Conservation (phyloP, 2,888 invertebrate species). For the Ellobium chinense region DNA sequence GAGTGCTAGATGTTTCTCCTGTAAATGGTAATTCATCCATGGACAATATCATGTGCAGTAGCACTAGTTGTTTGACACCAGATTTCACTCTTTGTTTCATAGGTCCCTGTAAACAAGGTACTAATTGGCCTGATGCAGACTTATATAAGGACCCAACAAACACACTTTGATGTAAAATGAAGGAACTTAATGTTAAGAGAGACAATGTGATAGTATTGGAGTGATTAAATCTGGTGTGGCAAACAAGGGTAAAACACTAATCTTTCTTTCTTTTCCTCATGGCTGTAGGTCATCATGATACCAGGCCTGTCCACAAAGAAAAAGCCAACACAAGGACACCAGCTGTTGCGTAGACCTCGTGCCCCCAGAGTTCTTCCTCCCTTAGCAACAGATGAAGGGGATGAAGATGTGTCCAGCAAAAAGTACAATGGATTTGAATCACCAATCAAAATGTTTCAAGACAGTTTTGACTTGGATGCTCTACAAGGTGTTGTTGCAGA, state of each 20-base stretch:
- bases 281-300: slow-evolving; percentile 56
- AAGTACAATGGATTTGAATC: slow-evolving; percentile 40
- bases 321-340: not conserved
- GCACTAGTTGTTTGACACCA: too few relatives aligned
- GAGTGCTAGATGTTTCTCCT: too few relatives aligned
- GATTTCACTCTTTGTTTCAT: too few relatives aligned
- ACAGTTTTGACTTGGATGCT: slow-evolving; percentile 60
- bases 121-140: too few relatives aligned
- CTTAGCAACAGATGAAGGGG: slow-evolving; percentile 23
- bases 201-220: too few relatives aligned
- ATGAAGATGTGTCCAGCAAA: slow-evolving; percentile 46
- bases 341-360: slow-evolving; percentile 63
- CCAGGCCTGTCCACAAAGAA: slow-evolving; percentile 43
- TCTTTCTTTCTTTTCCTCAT: not conserved
- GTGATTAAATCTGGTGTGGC: too few relatives aligned
- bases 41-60: too few relatives aligned
- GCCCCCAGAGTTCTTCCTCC: slow-evolving; percentile 64
- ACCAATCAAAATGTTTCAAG: slow-evolving; percentile 54
- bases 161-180: not conserved
- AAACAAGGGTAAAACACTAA: too few relatives aligned
- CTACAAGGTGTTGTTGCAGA: slow-evolving; percentile 29
- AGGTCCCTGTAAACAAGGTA: too few relatives aligned
- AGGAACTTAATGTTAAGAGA: too few relatives aligned
- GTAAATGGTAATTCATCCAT: too few relatives aligned
- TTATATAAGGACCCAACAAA: not conserved